These are phyloP conservation scores for Pelusios castaneus DNA, from an alignment of 2,113 vertebrate genomes.

Conservation along the genomic window DNA sequence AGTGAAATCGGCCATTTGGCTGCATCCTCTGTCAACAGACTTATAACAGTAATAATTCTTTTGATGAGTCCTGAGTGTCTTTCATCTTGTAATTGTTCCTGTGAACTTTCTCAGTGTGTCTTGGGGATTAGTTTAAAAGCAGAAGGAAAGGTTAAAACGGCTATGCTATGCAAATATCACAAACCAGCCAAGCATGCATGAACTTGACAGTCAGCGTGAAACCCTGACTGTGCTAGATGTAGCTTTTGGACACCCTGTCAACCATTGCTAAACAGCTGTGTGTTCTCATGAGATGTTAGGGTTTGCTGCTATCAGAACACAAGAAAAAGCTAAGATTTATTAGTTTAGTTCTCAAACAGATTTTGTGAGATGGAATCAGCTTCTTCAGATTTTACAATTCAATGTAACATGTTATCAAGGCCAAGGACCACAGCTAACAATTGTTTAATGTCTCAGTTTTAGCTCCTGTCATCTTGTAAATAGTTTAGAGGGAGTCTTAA, in stretches of 20 bases:
- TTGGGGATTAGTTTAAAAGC: constrained; percentile 26
- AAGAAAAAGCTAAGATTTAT: neutral
- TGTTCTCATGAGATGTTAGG: neutral
- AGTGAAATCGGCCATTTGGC: constrained; percentile 15
- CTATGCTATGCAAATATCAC: constrained; percentile 13
- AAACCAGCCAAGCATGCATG: neutral
- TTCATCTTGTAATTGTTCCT: constrained; percentile 19
- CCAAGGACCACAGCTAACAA: neutral
- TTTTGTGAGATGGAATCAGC: neutral
- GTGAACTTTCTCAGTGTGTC: constrained; percentile 43
- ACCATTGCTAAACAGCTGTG: neutral
- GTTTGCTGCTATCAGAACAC: neutral
- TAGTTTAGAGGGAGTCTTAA: no score
- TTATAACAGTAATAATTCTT: neutral
- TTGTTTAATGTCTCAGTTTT: neutral
- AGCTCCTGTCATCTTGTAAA: neutral
- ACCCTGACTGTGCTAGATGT: constrained; percentile 16
- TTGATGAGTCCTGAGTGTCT: neutral
- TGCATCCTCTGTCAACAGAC: neutral
- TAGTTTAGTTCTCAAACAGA: neutral
- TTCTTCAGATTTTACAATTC: neutral
- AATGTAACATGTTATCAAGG: neutral
- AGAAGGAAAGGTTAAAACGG: constrained; percentile 36
- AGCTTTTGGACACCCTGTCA: constrained; percentile 38
- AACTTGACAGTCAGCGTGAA: constrained; percentile 10